Conservation (phyloP, 92 coral and sea anemone genomes). For the Zoanthus sansibaricus region DNA sequence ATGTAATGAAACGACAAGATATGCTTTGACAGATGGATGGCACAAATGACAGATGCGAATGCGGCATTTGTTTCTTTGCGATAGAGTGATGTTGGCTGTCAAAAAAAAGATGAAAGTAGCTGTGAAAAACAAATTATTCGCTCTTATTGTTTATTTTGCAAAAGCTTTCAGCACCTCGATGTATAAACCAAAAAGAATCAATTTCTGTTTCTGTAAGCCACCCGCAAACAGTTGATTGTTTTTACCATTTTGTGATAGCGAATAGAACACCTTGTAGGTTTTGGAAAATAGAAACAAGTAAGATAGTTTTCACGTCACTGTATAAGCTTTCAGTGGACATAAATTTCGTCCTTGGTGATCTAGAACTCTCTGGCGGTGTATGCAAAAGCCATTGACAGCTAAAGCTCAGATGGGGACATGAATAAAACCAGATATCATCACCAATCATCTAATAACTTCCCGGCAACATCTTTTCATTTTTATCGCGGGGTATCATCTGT, state of each 20-base stretch:
- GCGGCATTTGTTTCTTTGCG: constrained; percentile 76
- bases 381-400: constrained; percentile 41
- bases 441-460: constrained; percentile 60
- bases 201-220: constrained; percentile 69
- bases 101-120: constrained; percentile 79
- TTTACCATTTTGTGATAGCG: constrained; percentile 49
- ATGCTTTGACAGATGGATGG: constrained; percentile 74
- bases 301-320: background rate
- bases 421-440: constrained; percentile 34
- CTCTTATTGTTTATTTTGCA: constrained; percentile 76
- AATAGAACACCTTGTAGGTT: constrained; percentile 68
- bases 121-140: constrained; percentile 92
- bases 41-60: constrained; percentile 69
- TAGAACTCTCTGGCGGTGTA: constrained; percentile 40
- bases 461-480: constrained; percentile 54
- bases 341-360: constrained; percentile 45
- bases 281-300: constrained; percentile 5
- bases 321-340: constrained; percentile 23
- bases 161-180: constrained; percentile 82
- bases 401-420: constrained; percentile 22
- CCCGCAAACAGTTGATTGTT: constrained; percentile 74
- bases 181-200: constrained; percentile 60
- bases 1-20: constrained; percentile 75
- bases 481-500: constrained; percentile 84
- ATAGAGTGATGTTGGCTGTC: constrained; percentile 84